These are phyloP conservation scores for Acropora yongei DNA, from an alignment of 64 coral and sea anemone genomes.

Conservation along the genomic window DNA sequence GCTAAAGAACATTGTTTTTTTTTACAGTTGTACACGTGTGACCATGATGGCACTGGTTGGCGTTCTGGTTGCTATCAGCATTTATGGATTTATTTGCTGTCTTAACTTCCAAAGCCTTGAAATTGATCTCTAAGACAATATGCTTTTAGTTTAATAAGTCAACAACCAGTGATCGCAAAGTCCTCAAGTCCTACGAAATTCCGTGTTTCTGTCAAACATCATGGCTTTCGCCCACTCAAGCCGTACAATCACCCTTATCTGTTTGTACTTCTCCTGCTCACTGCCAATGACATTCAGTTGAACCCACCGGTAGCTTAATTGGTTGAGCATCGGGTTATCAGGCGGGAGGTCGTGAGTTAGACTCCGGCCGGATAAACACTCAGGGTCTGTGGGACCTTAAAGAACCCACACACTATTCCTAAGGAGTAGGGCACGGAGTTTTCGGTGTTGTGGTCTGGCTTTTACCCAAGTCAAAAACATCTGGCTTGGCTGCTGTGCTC, in stretches of 20 bases:
- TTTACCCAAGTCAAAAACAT: too few species aligned
- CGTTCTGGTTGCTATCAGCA: not conserved
- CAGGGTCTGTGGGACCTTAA: too few species aligned
- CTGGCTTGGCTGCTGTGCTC: too few species aligned
- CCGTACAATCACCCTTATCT: not conserved
- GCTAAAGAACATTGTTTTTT: too few species aligned
- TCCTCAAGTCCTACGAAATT: not conserved
- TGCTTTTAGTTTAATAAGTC: not conserved
- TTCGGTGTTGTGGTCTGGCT: too few species aligned
- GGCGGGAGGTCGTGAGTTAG: too few species aligned
- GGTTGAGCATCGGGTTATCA: too few species aligned
- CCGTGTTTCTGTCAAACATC: not conserved
- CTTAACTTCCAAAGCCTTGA: not conserved
- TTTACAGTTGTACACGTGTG: too few species aligned
- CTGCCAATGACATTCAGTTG: not conserved
- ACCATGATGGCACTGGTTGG: not conserved
- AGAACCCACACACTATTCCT: too few species aligned
- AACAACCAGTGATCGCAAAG: not conserved
- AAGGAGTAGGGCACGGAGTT: too few species aligned
- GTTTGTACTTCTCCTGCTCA: slow-evolving; percentile 6
- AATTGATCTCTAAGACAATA: not conserved
- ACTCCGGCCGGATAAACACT: too few species aligned
- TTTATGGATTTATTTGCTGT: slow-evolving; percentile 12
- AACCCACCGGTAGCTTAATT: not conserved
- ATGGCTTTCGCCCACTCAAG: slow-evolving; percentile 4